Percentiles rank a stretch among this genome's conserved stretches.
phyloP scores from a whole-genome alignment of 2,113 vertebrate species.

The Lampris megalopsis region DNA sequence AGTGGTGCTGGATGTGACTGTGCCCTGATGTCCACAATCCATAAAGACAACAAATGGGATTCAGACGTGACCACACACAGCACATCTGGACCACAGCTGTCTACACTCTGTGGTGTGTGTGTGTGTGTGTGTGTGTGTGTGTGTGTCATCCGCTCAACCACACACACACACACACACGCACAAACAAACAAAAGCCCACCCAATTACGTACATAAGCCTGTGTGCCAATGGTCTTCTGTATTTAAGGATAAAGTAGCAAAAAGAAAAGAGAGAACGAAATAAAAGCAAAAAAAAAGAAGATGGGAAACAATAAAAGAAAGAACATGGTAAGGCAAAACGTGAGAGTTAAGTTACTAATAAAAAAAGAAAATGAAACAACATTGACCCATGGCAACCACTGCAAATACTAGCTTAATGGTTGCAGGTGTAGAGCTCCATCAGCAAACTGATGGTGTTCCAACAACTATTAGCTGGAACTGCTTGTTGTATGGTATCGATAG shows the following conservation, averaged over 20 bases:
- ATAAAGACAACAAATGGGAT: slow-evolving; percentile 75
- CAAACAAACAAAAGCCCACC: background rate
- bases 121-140: slow-evolving; percentile 25
- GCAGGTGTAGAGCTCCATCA: slow-evolving; percentile 32
- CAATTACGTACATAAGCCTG: slow-evolving; percentile 4
- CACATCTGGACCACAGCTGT: slow-evolving; percentile 79
- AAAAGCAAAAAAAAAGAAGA: background rate
- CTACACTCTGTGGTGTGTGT: slow-evolving; percentile 30
- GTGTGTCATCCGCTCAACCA: slow-evolving; percentile 61
- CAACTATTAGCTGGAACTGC: slow-evolving; percentile 24
- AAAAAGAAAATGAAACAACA: slow-evolving; percentile 43
- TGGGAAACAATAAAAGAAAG: background rate
- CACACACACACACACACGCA: slow-evolving; percentile 13
- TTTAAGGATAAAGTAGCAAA: background rate
- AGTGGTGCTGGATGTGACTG: slow-evolving; percentile 44
- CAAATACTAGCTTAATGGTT: background rate
- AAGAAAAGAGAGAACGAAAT: slow-evolving; percentile 2
- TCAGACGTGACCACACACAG: slow-evolving; percentile 64
- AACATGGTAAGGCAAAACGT: background rate
- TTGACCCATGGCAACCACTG: slow-evolving; percentile 25
- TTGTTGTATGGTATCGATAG: background rate
- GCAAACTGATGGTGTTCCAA: slow-evolving; percentile 50
- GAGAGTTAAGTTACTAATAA: background rate
- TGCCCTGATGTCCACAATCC: slow-evolving; percentile 57
- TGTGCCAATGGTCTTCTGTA: background rate